phyloP scores from a whole-genome alignment of 2,888 invertebrate genomes.

The Mythimna loreyi region DNA sequence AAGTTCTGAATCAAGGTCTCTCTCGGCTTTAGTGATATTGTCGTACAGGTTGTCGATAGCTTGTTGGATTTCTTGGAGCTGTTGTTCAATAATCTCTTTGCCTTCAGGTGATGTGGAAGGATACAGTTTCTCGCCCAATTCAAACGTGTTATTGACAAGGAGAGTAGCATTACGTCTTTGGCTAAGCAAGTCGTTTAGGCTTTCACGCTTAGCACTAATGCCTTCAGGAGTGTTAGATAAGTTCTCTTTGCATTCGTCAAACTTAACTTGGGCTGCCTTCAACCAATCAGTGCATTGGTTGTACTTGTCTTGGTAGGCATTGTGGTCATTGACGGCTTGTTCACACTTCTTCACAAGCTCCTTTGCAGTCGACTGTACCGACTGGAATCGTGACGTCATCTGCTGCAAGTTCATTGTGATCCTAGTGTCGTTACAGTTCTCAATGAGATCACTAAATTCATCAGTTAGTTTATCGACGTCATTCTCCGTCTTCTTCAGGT shows the following conservation, averaged over 20 bases:
- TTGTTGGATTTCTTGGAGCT: conserved; percentile 96
- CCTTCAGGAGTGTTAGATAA: conserved; percentile 93
- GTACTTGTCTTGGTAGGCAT: conserved; percentile 95
- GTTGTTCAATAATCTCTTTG: conserved; percentile 95
- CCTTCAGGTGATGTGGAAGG: conserved; percentile 96
- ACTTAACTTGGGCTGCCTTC: conserved; percentile 93
- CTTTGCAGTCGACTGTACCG: conserved; percentile 96
- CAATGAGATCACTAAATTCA: conserved; percentile 95
- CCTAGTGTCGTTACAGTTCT: conserved; percentile 96
- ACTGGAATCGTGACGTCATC: conserved; percentile 97
- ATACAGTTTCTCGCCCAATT: conserved; percentile 96
- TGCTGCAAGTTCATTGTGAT: conserved; percentile 97
- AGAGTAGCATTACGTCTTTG: conserved; percentile 94
- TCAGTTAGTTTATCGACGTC: conserved; percentile 97
- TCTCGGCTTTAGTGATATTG: conserved; percentile 94
- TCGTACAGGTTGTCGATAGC: conserved; percentile 96
- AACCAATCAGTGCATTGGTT: conserved; percentile 96
- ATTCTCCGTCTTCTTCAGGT: conserved; percentile 95
- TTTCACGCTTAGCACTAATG: conserved; percentile 93
- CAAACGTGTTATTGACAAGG: conserved; percentile 95
- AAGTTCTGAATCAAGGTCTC: conserved; percentile 95
- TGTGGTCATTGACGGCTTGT: conserved; percentile 96
- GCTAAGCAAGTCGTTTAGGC: conserved; percentile 93
- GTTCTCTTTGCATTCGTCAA: conserved; percentile 92
- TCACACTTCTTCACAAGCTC: conserved; percentile 98